Percentiles rank a stretch among this genome's conserved stretches.
Evolutionary conservation across 2,113 vertebrate genomes (phyloP).

Genomic region (Mastomys natalensis): DNA sequence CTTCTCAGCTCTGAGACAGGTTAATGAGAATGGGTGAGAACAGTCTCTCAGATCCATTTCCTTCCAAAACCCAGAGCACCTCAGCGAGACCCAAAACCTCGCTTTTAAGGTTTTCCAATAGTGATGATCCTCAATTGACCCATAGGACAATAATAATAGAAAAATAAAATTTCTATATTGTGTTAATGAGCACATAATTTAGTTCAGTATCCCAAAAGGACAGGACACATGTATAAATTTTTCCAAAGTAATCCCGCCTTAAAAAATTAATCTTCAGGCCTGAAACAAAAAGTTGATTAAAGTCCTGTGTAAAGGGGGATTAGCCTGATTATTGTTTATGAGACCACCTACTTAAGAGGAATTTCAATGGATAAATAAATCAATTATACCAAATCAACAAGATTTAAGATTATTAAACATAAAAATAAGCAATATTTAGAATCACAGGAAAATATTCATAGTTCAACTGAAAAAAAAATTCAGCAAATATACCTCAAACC

Average conservation of each 20-base stretch:
- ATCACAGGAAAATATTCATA: not conserved
- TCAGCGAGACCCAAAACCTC: not conserved
- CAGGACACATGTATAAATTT: not conserved
- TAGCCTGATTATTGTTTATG: not conserved
- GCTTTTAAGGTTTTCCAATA: not conserved
- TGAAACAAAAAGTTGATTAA: not conserved
- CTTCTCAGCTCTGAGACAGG: not conserved
- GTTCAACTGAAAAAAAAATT: not conserved
- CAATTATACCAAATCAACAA: not conserved
- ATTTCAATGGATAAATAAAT: slow-evolving; percentile 10
- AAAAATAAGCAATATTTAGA: not conserved
- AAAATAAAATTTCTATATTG: not conserved
- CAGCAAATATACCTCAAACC: not conserved
- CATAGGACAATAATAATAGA: not conserved
- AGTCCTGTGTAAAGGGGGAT: not conserved
- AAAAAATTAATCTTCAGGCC: slow-evolving; percentile 38
- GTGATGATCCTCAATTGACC: not conserved
- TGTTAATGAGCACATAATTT: not conserved
- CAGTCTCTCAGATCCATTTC: not conserved
- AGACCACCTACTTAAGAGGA: not conserved
- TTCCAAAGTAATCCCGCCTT: not conserved
- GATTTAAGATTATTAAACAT: not conserved
- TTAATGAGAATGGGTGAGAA: not conserved
- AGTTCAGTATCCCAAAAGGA: not conserved
- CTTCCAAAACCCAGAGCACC: not conserved